Base-by-base conservation (phyloP, 2,888 invertebrate species). In the Lycophotia porphyrea region DNA sequence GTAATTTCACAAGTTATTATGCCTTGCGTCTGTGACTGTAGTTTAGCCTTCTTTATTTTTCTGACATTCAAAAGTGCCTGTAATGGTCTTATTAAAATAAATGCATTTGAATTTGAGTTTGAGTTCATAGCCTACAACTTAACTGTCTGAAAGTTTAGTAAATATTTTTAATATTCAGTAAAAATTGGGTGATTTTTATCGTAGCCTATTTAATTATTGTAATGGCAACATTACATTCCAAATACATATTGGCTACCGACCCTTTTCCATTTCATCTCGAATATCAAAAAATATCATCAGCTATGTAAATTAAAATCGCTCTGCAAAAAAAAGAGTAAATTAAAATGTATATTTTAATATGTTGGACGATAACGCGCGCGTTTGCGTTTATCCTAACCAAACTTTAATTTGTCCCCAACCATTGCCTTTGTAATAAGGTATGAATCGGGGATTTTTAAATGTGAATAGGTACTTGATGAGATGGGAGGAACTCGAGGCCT, bases 351-450 rank as follows among this genome's bases (percentile, higher is more conserved):
- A 74, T 75, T 71, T 77, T 76, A 73, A 80, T 82, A 73, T 65
- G 74, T 69, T 24, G 49, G 21, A 47, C 60, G 42, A 69, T 58
- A 68, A 67, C 58, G 52, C n/a, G 60, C 55, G 60, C 71, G 68
- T 80, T 77, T 75, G 76, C 64, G 70, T 74, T 69, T 64, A 77
- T 84, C 87, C 84, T 84, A 84, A 87, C 81, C 84, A 84, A 84
- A 84, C 84, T 87, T 84, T 84, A 84, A 84, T 86, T 86, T 87
- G 84, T 80, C 75, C 76, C 65, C 67, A 18, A 71, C 77, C 81
- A 80, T 78, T 44, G 74, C 84, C 71, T 87, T 84, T 87, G 71
- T 84, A 84, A 80, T 77, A 55, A 80, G 71, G 68, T 80, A 65
- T 31, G 60, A 55, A 13, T 49, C 39, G 18, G 69, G 80, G 80